Base-by-base conservation (phyloP, 2,888 invertebrate genomes). In the Argyra leucocephala region DNA sequence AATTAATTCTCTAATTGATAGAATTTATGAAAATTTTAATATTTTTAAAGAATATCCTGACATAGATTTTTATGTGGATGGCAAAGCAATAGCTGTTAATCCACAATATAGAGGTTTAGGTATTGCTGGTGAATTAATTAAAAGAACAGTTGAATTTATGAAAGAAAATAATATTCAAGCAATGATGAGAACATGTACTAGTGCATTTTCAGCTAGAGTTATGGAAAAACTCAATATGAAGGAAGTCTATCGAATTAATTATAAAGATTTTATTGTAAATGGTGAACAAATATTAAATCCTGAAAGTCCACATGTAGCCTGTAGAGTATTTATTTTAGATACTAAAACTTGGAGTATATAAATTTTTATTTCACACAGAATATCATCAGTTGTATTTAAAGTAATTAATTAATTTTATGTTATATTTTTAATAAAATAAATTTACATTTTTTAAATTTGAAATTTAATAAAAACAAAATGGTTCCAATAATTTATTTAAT, bases 201-300 rank as follows among this genome's bases (percentile, higher is more conserved):
- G 88, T 72, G 82, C 83, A 64, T 89, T 83, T 76, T 88, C 88
- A 0, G 88, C 87, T 0, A 83, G 82, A 76, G 84, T 88, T 0
- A 84, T 88, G 3, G 83, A 84, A 67, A 82, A 83, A 69, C 78
- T 85, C 5, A 88, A 87, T 23, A 88, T 87, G 75, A 82, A 84
- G 22, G 83, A 83, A 72, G 81, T 85, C 65, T 86, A 85, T 76
- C 80, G 81, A 58, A 78, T 58, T 3, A 22, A 58, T 58, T 58
- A 58, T 7, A 26, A 7, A 26, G 26, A 26, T 4, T 26, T 26
- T 7, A 4, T 26, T 6, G 7, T 26, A 26, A 26, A 26, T 7
- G 26, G 26, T 7, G 7, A 26, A 26, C 5, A 26, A 26, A 7
- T 26, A 6, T 26, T 26, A 7, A 26, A 26, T 6, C 26, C 26